Base-by-base conservation (phyloP, 2,888 invertebrate species). In the Protophormia terraenovae region DNA sequence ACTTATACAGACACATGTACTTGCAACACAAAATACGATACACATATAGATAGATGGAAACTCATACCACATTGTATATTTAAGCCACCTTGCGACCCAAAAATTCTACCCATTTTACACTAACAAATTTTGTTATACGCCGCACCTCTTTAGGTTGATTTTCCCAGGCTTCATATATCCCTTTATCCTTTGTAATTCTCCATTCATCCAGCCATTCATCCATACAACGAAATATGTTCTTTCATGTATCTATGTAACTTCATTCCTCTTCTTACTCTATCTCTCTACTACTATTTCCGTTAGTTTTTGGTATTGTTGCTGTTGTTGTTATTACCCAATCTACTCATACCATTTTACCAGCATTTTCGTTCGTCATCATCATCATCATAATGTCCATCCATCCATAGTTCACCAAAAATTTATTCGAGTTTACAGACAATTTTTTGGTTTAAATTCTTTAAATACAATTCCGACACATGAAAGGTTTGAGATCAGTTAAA, bases 371-470 rank as follows among this genome's bases (percentile, higher is more conserved):
- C 41, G 41, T 10, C 32, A 60, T 50, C 22, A n/a, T 16, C 32
- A 32, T 16, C 22, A 53, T 60, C 16, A 12, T 64, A 55, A 47
- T 80, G 66, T 55, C 47, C 27, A 80, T 55, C 27, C 80, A 58
- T 35, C 47, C 35, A 78, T 69, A 50, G 24, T 69, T 69, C 47
- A 69, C 22, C 77, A 69, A 80, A n/a, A n/a, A 72, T 66, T 45
- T 80, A 66, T 80, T 32, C 45, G 41, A 72, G 55, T 79, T 64
- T 64, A 64, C 53, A 64, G 53, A 64, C n/a, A 41, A 45, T 41
- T 71, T 47, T 79, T 80, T 66, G 55, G 32, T 58, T 80, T 16
- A 66, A 81, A 67, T 81, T 81, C 50, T 69, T 81, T 62, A 53
- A 71, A 78, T 38, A 67, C 8, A 62, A 73, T 47, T 47, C 14